phyloP scores from a whole-genome alignment of 2,888 invertebrate species.

The Camponotus fellah region DNA sequence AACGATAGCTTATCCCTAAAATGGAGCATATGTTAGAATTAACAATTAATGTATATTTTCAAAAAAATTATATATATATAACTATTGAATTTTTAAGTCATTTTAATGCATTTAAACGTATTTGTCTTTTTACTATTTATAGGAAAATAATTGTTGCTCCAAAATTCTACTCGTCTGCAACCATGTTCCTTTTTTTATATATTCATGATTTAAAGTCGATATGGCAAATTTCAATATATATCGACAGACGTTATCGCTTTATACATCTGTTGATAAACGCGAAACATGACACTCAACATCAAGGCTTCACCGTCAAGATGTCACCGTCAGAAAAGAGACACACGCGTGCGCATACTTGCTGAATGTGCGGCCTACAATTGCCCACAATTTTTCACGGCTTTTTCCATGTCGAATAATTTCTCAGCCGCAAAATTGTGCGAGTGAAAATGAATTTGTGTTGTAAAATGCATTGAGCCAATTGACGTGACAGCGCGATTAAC shows the following conservation, averaged over 20 bases:
- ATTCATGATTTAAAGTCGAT: neutral
- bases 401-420: conserved; percentile 9
- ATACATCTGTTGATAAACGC: neutral
- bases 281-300: neutral
- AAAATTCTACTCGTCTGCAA: neutral
- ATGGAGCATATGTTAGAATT: neutral
- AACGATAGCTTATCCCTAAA: neutral
- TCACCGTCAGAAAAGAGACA: neutral
- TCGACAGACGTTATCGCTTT: conserved; percentile 8
- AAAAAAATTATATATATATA: neutral
- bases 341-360: conserved; percentile 13
- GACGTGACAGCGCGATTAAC: neutral
- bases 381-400: conserved; percentile 52
- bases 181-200: neutral
- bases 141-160: neutral
- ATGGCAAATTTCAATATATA: neutral
- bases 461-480: conserved; percentile 25
- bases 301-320: conserved; percentile 7
- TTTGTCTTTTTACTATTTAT: neutral
- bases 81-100: neutral
- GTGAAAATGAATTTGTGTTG: neutral
- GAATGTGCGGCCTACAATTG: neutral
- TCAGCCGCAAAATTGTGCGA: neutral
- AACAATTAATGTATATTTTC: conserved; percentile 1
- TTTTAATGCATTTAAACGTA: neutral